Conservation (phyloP, 2,113 vertebrate species). For the Oncorhynchus masou region DNA sequence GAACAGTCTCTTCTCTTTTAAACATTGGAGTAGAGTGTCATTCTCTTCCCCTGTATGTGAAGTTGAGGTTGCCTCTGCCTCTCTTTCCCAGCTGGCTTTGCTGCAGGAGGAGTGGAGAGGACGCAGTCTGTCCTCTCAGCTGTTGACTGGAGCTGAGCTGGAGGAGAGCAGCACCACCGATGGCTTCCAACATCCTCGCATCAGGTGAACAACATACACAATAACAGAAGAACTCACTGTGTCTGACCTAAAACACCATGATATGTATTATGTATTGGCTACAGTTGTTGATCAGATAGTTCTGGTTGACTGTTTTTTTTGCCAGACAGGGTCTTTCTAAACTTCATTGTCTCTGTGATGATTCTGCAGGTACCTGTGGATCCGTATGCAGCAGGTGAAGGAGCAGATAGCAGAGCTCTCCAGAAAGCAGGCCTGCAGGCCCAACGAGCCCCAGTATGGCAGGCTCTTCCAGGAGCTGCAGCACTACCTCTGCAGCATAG, state of each 20-base stretch:
- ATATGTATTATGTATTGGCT: too few relatives aligned
- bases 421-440: constrained; percentile 90
- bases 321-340: too few relatives aligned
- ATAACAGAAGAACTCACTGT: not conserved
- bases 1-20: not conserved
- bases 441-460: constrained; percentile 77
- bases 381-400: constrained; percentile 85
- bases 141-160: constrained; percentile 84
- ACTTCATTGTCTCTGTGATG: not conserved
- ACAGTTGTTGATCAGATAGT: too few relatives aligned
- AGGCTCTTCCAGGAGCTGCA: constrained; percentile 87
- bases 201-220: constrained; percentile 70
- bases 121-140: constrained; percentile 79
- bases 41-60: not conserved
- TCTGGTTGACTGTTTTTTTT: too few relatives aligned
- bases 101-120: constrained; percentile 89
- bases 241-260: too few relatives aligned
- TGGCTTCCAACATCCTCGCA: constrained; percentile 84
- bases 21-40: not conserved
- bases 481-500: constrained; percentile 87
- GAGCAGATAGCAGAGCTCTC: constrained; percentile 79
- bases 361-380: constrained; percentile 77
- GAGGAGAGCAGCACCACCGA: constrained; percentile 77
- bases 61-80: not conserved
- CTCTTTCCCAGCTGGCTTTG: constrained; percentile 77